Conservation (phyloP, 1,140 invertebrate genomes). For the Gryllus bimaculatus region DNA sequence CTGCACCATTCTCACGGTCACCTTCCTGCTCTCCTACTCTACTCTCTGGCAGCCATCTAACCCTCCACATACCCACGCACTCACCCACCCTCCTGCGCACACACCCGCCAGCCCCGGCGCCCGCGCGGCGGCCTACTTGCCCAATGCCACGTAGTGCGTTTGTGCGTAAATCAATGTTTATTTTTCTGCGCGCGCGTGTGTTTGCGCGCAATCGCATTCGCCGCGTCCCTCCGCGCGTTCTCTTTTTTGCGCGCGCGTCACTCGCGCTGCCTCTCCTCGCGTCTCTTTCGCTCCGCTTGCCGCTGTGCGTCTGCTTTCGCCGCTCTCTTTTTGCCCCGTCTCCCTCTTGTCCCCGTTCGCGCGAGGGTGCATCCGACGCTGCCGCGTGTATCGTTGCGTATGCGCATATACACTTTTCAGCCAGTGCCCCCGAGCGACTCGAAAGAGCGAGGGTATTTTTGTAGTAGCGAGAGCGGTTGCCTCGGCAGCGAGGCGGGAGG, state of each 20-base stretch:
- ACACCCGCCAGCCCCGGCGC: too few relatives aligned
- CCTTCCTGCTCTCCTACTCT: too few relatives aligned
- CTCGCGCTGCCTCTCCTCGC: not conserved
- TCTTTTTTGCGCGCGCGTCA: not conserved
- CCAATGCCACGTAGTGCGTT: too few relatives aligned
- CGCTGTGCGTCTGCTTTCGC: not conserved
- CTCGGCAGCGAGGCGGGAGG: not conserved
- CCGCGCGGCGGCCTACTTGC: too few relatives aligned
- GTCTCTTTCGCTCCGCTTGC: not conserved
- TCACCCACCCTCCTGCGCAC: too few relatives aligned
- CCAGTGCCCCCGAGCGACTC: not conserved
- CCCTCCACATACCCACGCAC: too few relatives aligned
- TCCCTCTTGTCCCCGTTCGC: not conserved
- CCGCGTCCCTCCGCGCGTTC: not conserved
- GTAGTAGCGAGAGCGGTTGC: not conserved
- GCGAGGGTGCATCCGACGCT: not conserved
- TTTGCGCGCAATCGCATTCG: not conserved
- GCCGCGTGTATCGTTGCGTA: not conserved
- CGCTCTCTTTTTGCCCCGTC: not conserved
- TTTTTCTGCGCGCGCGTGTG: not conserved
- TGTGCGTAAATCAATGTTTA: not conserved
- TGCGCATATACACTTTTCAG: not conserved
- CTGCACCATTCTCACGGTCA: too few relatives aligned
- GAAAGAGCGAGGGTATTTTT: not conserved
- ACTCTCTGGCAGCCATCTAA: too few relatives aligned